Evolutionary conservation across 2,113 vertebrate species (phyloP).

Genomic region (Colinus virginianus): DNA sequence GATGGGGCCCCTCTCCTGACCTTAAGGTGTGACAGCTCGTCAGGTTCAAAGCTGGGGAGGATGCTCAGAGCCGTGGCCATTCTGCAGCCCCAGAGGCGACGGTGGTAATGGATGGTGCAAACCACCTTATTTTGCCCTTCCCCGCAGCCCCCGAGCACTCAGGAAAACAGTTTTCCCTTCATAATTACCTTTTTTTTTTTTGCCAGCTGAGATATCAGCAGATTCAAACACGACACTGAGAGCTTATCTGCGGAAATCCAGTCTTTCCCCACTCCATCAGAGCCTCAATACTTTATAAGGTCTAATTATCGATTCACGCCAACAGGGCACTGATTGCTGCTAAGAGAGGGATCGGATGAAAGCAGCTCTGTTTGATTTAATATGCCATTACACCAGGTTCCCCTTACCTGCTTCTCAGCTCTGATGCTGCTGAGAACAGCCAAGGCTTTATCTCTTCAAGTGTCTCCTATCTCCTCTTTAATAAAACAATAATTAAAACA

Average conservation of each 20-base stretch:
- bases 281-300: conserved; percentile 15
- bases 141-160: not conserved
- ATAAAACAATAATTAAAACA: not conserved
- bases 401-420: not conserved
- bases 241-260: conserved; percentile 30
- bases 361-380: not conserved
- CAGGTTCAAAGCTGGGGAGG: conserved; percentile 53
- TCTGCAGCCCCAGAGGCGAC: not conserved
- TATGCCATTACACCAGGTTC: not conserved
- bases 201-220: not conserved
- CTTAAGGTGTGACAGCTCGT: conserved; percentile 57
- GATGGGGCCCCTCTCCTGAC: conserved; percentile 19
- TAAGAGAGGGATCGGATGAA: not conserved
- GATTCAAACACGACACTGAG: not conserved
- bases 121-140: not conserved
- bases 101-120: not conserved
- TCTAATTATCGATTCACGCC: conserved; percentile 17
- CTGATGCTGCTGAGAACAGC: not conserved
- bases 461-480: not conserved
- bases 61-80: not conserved
- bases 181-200: not conserved
- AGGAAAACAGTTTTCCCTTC: not conserved
- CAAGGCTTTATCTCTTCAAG: not conserved
- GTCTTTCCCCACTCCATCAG: not conserved
- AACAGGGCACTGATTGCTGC: not conserved